These are phyloP conservation scores for Oligia latruncula DNA, from an alignment of 2,888 invertebrate species.

Conservation along the genomic window DNA sequence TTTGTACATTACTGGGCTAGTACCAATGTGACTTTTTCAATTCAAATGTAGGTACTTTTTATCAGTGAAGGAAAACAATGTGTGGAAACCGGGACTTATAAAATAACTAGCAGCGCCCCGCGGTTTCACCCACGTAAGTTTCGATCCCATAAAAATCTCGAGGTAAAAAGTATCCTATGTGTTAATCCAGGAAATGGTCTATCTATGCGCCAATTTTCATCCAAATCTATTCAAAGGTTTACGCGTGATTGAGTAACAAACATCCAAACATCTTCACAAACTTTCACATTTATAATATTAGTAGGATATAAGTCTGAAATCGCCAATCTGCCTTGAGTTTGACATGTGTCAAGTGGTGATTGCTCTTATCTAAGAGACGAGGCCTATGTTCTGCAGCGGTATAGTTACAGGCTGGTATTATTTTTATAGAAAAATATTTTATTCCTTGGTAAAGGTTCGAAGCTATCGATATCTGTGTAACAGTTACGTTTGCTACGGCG, in stretches of 20 bases:
- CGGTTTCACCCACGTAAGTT: no score
- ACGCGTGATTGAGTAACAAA: no score
- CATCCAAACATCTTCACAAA: no score
- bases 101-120: no score
- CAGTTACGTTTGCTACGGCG: conserved; percentile 9
- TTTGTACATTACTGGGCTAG: not conserved
- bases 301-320: not conserved
- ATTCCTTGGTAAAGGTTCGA: not conserved
- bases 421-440: not conserved
- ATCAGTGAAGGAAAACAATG: not conserved
- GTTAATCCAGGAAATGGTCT: no score
- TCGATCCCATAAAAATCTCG: no score
- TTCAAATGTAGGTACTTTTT: not conserved
- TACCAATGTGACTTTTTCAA: not conserved
- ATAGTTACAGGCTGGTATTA: not conserved
- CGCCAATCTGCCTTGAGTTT: not conserved
- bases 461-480: not conserved
- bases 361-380: no score
- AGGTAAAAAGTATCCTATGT: no score
- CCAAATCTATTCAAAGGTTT: no score
- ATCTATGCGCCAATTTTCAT: no score
- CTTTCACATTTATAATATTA: no score
- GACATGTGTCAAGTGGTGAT: not conserved
- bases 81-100: not conserved
- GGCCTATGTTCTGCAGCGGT: not conserved